A percentile compares a stretch with the other conserved stretches of the same genome.
These are phyloP conservation scores for Lagopus muta DNA, from an alignment of 2,113 vertebrate species.

Conservation along the genomic window DNA sequence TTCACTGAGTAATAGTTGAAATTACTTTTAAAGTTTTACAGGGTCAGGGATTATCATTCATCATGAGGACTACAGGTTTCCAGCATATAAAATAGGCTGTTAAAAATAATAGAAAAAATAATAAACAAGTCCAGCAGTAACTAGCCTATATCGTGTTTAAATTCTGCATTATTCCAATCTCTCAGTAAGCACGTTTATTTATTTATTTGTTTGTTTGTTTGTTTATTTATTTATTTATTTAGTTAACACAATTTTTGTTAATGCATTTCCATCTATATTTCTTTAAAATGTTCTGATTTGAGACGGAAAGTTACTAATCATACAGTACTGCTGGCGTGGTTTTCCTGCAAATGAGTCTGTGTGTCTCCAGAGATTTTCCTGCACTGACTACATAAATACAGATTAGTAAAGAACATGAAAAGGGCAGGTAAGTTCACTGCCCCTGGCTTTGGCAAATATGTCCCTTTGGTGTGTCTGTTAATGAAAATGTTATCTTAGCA, in stretches of 20 bases:
- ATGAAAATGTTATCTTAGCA: neutral
- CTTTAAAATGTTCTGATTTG: conserved; percentile 28
- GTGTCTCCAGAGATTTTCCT: conserved; percentile 21
- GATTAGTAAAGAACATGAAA: conserved; percentile 40
- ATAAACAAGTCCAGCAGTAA: neutral
- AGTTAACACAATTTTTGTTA: conserved; percentile 2
- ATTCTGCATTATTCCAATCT: neutral
- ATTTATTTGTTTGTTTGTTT: neutral
- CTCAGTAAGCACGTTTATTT: neutral
- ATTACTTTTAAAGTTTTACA: neutral
- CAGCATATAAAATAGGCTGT: neutral
- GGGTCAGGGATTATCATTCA: neutral
- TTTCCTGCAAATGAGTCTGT: neutral
- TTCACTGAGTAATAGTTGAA: neutral
- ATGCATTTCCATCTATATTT: neutral
- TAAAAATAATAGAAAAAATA: neutral
- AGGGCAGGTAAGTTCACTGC: conserved; percentile 27
- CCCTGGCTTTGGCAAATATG: neutral
- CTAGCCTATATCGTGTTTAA: neutral
- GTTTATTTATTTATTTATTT: too few relatives aligned
- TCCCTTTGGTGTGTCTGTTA: neutral
- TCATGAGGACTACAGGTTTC: rapidly evolving
- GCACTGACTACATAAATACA: neutral
- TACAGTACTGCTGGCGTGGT: neutral
- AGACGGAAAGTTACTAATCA: conserved; percentile 11